Base-by-base conservation (phyloP, 2,797 vertebrate genomes). In the Cryptoprocta ferox region DNA sequence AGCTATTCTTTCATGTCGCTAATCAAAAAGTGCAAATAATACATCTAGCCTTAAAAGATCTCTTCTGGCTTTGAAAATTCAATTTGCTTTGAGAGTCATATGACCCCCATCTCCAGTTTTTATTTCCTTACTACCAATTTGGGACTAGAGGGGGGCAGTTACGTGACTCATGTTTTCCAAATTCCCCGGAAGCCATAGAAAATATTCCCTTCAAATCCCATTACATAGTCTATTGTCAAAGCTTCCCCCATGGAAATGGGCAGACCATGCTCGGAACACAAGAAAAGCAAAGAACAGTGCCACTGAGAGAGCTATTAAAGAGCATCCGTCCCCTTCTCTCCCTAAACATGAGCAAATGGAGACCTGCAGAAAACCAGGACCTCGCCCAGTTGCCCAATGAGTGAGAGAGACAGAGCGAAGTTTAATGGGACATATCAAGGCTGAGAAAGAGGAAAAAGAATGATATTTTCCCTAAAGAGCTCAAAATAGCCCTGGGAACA, bases 401-500 rank as follows among this genome's bases (percentile, higher is more conserved):
- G n/a, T 92, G 10, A 3, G 18, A 1, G 2, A 94, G 45, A 96
- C 19, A 91, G 68, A n/a, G n/a, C 70, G 78, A 94, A 83, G 35
- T 95, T 96, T 91, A 91, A 83, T 89, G 82, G 81, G 59, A 65
- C 78, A 91, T 79, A 94, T 59, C 63, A 81, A 91, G 92, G 61
- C 78, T 97, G 82, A 98, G 79, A 97, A 91, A 91, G 59, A 93
- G 39, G 32, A 63, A 89, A 88, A 95, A 56, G 19, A 82, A 71
- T 86, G 88, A 30, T 32, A 87, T 89, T 94, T 96, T 93, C 76
- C 84, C 86, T 53, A 81, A 94, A 89, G 94, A 91, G 65, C 84
- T 91, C 94, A 94, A 96, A 97, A 97, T 95, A 97, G 65, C 76
- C 75, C 79, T 97, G 93, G 89, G 97, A 98, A 98, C 59, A 11